Conservation (phyloP, 2,888 invertebrate genomes). For the Nomada flava region DNA sequence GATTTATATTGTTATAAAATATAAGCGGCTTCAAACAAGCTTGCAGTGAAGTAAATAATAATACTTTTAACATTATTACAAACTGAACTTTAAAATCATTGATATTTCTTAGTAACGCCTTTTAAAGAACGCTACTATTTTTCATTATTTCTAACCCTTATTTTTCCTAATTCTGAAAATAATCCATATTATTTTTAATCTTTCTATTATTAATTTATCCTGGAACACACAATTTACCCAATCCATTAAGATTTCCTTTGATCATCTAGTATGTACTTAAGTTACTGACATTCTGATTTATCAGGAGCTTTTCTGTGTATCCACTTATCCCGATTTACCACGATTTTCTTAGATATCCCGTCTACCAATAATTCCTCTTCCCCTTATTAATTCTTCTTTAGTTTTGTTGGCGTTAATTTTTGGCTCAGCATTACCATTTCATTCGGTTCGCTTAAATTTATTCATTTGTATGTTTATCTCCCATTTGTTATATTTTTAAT, state of each 20-base stretch:
- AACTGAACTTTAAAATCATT: no score
- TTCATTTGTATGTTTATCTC: no score
- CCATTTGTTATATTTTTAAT: no score
- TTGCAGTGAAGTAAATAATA: constrained; percentile 30
- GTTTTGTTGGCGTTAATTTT: no score
- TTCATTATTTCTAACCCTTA: no score
- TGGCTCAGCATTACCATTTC: no score
- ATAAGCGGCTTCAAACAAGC: background rate
- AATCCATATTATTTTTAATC: no score
- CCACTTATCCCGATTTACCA: background rate
- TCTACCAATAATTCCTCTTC: background rate
- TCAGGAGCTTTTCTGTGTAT: background rate
- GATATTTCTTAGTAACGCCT: no score
- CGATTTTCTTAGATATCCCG: background rate
- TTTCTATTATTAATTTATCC: background rate
- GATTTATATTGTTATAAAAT: constrained; percentile 6
- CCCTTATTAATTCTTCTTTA: no score
- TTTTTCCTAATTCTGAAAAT: no score
- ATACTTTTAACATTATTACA: constrained; percentile 14
- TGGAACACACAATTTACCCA: background rate
- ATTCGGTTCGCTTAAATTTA: no score
- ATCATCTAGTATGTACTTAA: background rate
- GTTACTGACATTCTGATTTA: background rate
- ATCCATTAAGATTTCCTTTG: constrained; percentile 8
- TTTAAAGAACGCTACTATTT: no score